phyloP scores from a whole-genome alignment of 2,888 invertebrate genomes.

The Hedychridium roseum region DNA sequence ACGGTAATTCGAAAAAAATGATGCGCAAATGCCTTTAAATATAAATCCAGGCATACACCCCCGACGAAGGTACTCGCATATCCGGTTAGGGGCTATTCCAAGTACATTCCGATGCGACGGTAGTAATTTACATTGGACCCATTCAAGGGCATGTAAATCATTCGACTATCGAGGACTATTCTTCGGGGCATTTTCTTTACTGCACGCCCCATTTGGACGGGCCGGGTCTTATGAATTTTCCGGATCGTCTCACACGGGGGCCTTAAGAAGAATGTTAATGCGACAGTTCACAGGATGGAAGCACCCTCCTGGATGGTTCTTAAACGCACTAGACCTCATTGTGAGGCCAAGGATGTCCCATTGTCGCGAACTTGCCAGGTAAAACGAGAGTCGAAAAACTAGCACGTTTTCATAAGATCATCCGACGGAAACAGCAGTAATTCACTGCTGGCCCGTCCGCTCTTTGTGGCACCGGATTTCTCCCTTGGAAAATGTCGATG shows the following conservation, averaged over 20 bases:
- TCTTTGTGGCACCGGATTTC: no score
- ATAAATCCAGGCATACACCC: no score
- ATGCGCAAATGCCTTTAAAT: no score
- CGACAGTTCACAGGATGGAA: conserved; percentile 28
- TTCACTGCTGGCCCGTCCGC: no score
- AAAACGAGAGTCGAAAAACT: conserved; percentile 7
- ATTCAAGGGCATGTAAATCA: conserved; percentile 2
- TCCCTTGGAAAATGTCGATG: neutral
- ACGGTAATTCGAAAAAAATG: no score
- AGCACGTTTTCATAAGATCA: conserved; percentile 16
- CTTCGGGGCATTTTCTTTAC: no score
- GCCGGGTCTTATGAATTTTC: no score
- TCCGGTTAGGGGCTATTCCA: no score
- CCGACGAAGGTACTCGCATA: no score
- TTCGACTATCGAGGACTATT: no score
- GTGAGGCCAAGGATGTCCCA: conserved; percentile 10
- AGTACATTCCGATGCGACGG: conserved; percentile 6
- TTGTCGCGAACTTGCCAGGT: conserved; percentile 14
- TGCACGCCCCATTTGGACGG: no score
- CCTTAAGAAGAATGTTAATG: conserved; percentile 28
- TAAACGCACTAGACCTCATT: conserved; percentile 14
- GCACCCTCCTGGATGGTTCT: conserved; percentile 29
- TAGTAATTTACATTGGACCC: conserved; percentile 7
- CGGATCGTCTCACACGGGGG: no score
- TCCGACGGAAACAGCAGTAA: conserved; percentile 3